Evolutionary conservation across 2,888 invertebrate genomes (phyloP), one percentile per base, ranked within the genome.

Genomic region (Synanthedon vespiformis): DNA sequence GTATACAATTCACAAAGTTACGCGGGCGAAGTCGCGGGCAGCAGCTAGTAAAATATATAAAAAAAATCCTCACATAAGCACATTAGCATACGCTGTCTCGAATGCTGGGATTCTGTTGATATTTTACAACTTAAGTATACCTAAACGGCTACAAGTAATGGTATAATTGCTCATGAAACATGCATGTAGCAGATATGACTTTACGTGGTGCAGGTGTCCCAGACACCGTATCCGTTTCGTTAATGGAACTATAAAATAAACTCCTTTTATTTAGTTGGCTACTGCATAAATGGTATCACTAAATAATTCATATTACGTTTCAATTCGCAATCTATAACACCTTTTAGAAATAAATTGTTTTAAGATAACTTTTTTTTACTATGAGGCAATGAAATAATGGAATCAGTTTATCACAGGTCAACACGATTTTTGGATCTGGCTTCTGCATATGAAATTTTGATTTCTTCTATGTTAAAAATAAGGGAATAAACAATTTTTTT

Each of bases 111-210:
- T 44, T 44, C 11, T 44, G 44, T 44, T 13, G 13, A 13, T 44
- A 44, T 44, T 14, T 44, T 44, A 44, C 14, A 44, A 44, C 44
- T 44, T 44, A 13, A 22, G 22, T 22, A 18, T 22, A 22, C 22
- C 22, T 44, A 44, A 44, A 44, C n/a, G 44, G 44, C 44, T 14
- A 44, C 44, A 14, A 44, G 13, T 44, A n/a, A 14, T n/a, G 5
- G 44, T 44, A 44, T 72, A 75, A 79, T 79, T 74, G 73, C 67
- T 71, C 68, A 77, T 79, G 69, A 74, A 75, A 74, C 60, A 75
- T 70, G 44, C 14, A 44, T 44, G 44, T n/a, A 14, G 14, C 44
- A 44, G n/a, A 13, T 44, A n/a, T 44, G 44, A 6, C 44, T 44
- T 13, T 44, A 44, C 11, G 44, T 12, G 14, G 4, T 44, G 44